These are phyloP conservation scores for Campoletis raptor DNA, from an alignment of 2,888 invertebrate genomes.

Conservation along the genomic window DNA sequence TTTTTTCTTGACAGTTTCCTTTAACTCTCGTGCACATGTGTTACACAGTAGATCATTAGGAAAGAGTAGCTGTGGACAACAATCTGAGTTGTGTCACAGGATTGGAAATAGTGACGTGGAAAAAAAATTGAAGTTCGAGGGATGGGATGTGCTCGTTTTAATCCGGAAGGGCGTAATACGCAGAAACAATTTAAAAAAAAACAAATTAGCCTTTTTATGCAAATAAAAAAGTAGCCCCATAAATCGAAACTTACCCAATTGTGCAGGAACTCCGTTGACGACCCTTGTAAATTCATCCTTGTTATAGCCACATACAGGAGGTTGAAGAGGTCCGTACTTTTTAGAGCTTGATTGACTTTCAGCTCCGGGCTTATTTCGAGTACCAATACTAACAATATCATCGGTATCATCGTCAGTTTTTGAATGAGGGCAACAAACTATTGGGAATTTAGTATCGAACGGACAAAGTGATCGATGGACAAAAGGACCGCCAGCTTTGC, in stretches of 20 bases:
- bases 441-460: slow-evolving; percentile 88
- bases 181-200: not conserved
- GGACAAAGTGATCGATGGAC: slow-evolving; percentile 90
- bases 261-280: slow-evolving; percentile 90
- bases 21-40: not conserved
- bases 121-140: too few relatives aligned
- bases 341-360: slow-evolving; percentile 58
- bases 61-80: too few relatives aligned
- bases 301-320: slow-evolving; percentile 88
- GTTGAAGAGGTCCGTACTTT: slow-evolving; percentile 72
- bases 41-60: not conserved
- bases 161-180: not conserved
- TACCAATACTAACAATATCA: not conserved
- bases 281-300: slow-evolving; percentile 87
- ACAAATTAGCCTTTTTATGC: not conserved
- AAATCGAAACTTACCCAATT: slow-evolving; percentile 85
- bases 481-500: slow-evolving; percentile 85
- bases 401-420: not conserved
- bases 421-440: slow-evolving; percentile 87
- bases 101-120: too few relatives aligned
- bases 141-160: too few relatives aligned
- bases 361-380: not conserved
- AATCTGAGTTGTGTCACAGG: too few relatives aligned
- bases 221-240: not conserved
- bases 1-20: not conserved